Evolutionary conservation across 2,797 vertebrate species (phyloP), one percentile per base, ranked within the genome.

Genomic region (Anabas testudineus): DNA sequence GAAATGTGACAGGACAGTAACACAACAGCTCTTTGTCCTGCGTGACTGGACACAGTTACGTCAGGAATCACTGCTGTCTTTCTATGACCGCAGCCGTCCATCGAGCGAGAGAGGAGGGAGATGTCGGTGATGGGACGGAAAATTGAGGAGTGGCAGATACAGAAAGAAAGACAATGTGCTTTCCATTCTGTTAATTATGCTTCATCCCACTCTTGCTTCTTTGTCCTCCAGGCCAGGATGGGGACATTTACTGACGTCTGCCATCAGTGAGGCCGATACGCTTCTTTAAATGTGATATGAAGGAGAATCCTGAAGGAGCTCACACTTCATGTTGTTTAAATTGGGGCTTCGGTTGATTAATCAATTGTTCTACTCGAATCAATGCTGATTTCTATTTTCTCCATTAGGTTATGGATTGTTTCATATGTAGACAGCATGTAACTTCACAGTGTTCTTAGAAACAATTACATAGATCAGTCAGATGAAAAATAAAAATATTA

Each of bases 1-100:
- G 69, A 63, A 68, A 61, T 3, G 69, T 43, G 78, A 75, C 77
- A 24, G 77, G 55, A 0, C 70, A 6, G 67, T 1, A 5, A 72
- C 77, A 89, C 81, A 81, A 45, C 45, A 5, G 32, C 68, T 63
- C 58, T 88, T 81, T 90, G 87, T 87, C 58, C 67, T 10, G 36
- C 41, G 24, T 22, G 71, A 71, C 53, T 13, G 74, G 37, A 6
- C 41, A 10, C 65, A 13, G 53, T 60, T 22, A 56, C 47, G 34
- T 60, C 60, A 53, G 32, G 3, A 56, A 30, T 65, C 75, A 18
- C 43, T 14, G 26, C 71, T 19, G 45, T 39, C 51, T 14, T 10
- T 62, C 47, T 34, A 21, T 36, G n/a, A 37, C 34, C 67, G 10
- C 48, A 49, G 1, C 3, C 6, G 14, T 19, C 45, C 24, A 28